Base-by-base conservation (phyloP, 2,888 invertebrate species). In the Ichneumoninae sp. region DNA sequence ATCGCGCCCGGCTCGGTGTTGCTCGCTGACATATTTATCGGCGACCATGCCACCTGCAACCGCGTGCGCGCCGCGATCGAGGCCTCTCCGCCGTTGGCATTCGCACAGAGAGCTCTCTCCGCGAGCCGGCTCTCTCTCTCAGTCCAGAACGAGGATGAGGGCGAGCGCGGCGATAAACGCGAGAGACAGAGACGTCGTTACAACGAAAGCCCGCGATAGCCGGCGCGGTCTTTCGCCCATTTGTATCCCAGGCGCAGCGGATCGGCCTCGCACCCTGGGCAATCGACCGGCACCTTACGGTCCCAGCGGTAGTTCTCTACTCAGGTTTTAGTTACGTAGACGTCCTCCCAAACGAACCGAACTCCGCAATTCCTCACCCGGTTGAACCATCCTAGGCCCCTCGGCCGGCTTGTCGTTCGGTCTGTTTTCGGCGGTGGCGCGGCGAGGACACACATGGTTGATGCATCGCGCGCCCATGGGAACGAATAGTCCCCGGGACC, bases 21-120 rank as follows among this genome's bases (percentile, higher is more conserved):
- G 91, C 90, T 89, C 89, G 91, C 91, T 93, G 93, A 93, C 93
- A 93, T 93, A 93, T 93, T 93, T 93, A 93, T 93, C 93, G 93
- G 92, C 90, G 90, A 88, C 86, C 91, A 90, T 91, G 91, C 92
- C 93, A 92, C 93, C 92, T 93, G 93, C 92, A 90, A 91, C 91
- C 82, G 83, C 81, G 86, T 81, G 85, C 86, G 83, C 83, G 81
- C 77, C 82, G 78, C 91, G 90, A 89, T 91, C 91, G 91, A 90
- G 90, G 57, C 78, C 68, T 84, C 63, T 54, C 52, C 70, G 70
- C 75, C 75, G 70, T 71, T 79, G 82, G 70, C 85, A 81, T 75
- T 82, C 82, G 75, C 76, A 36, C 65, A 26, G 66, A 33, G 76
- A 76, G 76, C 75, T 65, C 68, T 68, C 83, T 69, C 54, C 40